These are phyloP conservation scores for Penaeus indicus DNA, from an alignment of 1,140 invertebrate species.

Conservation along the genomic window DNA sequence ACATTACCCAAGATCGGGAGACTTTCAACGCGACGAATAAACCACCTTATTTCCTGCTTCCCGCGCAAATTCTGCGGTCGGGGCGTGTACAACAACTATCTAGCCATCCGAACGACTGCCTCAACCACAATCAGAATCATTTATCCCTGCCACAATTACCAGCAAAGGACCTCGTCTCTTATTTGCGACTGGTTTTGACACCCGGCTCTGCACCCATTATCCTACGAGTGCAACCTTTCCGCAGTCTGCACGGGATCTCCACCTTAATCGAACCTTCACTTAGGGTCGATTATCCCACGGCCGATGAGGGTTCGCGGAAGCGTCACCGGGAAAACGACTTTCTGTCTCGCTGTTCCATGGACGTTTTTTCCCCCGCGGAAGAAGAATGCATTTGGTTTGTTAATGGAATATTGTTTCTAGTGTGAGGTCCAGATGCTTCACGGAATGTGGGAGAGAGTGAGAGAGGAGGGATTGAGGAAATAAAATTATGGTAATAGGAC, in stretches of 20 bases:
- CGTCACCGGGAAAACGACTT: too few relatives aligned
- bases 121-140: not conserved
- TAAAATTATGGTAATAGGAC: too few relatives aligned
- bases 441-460: not conserved
- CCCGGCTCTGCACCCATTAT: conserved; percentile 53
- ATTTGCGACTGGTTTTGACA: conserved; percentile 52
- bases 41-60: too few relatives aligned
- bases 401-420: conserved; percentile 62
- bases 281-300: too few relatives aligned
- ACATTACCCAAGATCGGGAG: too few relatives aligned
- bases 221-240: conserved; percentile 49
- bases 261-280: not conserved
- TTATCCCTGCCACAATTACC: conserved; percentile 11
- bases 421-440: not conserved
- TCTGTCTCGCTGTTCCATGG: too few relatives aligned
- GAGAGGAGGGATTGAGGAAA: too few relatives aligned
- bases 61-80: too few relatives aligned
- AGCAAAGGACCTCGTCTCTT: conserved; percentile 17
- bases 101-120: not conserved
- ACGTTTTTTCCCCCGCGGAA: conserved; percentile 26
- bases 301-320: too few relatives aligned
- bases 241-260: not conserved
- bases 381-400: conserved; percentile 52
- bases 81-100: too few relatives aligned
- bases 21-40: too few relatives aligned